Conservation (phyloP, 2,113 vertebrate genomes). For the Scopus umbretta region DNA sequence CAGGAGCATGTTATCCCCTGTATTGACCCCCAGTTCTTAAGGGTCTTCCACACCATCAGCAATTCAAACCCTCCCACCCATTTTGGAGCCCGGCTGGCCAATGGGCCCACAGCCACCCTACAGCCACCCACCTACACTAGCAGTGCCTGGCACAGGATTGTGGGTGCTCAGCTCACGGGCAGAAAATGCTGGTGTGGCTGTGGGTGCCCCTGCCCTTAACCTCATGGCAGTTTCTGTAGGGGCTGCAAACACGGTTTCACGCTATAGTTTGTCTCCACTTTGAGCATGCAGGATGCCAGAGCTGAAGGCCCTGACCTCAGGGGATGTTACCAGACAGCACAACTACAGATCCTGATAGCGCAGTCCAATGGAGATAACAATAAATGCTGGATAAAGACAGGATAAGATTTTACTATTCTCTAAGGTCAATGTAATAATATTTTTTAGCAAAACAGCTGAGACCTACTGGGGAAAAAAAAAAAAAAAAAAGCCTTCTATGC, state of each 20-base stretch:
- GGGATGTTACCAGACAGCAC: neutral
- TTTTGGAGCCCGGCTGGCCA: neutral
- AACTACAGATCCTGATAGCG: neutral
- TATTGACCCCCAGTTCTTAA: neutral
- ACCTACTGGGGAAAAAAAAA: too few species aligned
- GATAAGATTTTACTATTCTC: neutral
- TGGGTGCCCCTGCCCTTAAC: neutral
- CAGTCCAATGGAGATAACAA: neutral
- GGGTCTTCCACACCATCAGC: neutral
- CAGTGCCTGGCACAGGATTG: neutral
- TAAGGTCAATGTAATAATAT: neutral
- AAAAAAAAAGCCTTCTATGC: neutral
- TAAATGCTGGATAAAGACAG: neutral
- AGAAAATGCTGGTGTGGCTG: neutral
- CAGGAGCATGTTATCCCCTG: neutral
- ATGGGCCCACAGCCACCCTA: neutral
- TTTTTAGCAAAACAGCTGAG: conserved; percentile 16
- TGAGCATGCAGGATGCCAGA: neutral
- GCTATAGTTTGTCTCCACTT: neutral
- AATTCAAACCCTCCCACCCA: neutral
- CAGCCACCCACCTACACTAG: fast-evolving
- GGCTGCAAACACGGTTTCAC: neutral
- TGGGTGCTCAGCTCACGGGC: neutral
- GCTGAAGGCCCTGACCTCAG: neutral
- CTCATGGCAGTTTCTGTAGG: neutral